Percentiles rank a stretch among this genome's conserved stretches.
Evolutionary conservation across 2,888 invertebrate genomes (phyloP).

Genomic region (Campoplex capitator): DNA sequence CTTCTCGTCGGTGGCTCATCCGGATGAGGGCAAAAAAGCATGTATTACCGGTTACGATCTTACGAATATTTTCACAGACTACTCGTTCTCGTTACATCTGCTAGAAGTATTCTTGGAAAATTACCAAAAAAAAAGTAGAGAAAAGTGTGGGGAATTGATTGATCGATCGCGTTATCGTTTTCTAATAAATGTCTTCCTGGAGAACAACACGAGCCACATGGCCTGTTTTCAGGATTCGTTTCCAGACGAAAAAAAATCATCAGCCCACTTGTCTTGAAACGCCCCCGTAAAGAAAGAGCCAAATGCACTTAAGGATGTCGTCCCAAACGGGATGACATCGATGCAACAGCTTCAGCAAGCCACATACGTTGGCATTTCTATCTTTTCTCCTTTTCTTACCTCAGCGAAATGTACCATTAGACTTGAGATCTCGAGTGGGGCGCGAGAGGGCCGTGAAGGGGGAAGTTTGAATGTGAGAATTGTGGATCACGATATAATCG

Average conservation of each 20-base stretch:
- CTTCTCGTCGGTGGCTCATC: not conserved
- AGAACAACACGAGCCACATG: not conserved
- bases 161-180: not conserved
- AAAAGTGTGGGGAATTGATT: not conserved
- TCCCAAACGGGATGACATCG: constrained; percentile 8
- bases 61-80: not conserved
- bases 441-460: not conserved
- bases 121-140: not conserved
- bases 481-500: constrained; percentile 66
- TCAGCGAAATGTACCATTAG: constrained; percentile 51
- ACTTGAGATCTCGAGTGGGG: constrained; percentile 36
- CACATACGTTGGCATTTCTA: constrained; percentile 9
- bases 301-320: constrained; percentile 12
- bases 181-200: not conserved
- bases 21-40: not conserved
- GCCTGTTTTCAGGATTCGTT: not conserved
- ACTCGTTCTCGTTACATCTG: not conserved
- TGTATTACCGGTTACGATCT: not conserved
- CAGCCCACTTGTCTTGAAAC: not conserved
- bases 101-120: not conserved
- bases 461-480: constrained; percentile 45
- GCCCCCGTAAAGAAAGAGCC: not conserved
- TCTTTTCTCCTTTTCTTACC: constrained; percentile 5
- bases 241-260: not conserved
- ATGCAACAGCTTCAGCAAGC: constrained; percentile 7